These are phyloP conservation scores for Podarcis siculus DNA, from an alignment of 2,797 vertebrate species.

Conservation along the genomic window DNA sequence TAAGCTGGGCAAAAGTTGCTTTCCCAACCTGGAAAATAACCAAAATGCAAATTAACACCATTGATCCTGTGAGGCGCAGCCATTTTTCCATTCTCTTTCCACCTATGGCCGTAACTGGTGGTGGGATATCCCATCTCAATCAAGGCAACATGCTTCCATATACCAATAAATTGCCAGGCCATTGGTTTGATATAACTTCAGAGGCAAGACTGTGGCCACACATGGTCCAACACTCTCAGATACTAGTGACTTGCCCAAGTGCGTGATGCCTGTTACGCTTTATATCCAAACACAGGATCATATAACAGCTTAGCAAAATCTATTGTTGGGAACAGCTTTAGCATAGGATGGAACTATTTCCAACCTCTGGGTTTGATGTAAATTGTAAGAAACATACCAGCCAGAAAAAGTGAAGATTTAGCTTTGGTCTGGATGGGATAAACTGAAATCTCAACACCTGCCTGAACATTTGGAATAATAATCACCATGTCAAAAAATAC, in stretches of 20 bases:
- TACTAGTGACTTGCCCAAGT: background rate
- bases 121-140: constrained; percentile 64
- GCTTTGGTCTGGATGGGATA: background rate
- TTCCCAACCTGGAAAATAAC: constrained; percentile 62
- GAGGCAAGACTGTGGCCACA: constrained; percentile 46
- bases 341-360: background rate
- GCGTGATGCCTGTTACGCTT: background rate
- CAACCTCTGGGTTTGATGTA: background rate
- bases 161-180: constrained; percentile 13
- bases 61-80: constrained; percentile 61
- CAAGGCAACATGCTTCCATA: constrained; percentile 15
- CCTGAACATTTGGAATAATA: background rate
- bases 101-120: constrained; percentile 63
- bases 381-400: background rate
- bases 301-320: background rate
- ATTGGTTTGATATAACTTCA: constrained; percentile 24
- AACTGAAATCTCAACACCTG: background rate
- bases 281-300: background rate
- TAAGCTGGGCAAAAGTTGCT: constrained; percentile 65
- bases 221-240: constrained; percentile 2
- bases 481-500: background rate
- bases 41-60: constrained; percentile 61
- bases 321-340: constrained; percentile 1
- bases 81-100: constrained; percentile 66
- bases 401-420: background rate